Conservation (phyloP, 2,113 vertebrate genomes). For the Trochalopteron elliotii region DNA sequence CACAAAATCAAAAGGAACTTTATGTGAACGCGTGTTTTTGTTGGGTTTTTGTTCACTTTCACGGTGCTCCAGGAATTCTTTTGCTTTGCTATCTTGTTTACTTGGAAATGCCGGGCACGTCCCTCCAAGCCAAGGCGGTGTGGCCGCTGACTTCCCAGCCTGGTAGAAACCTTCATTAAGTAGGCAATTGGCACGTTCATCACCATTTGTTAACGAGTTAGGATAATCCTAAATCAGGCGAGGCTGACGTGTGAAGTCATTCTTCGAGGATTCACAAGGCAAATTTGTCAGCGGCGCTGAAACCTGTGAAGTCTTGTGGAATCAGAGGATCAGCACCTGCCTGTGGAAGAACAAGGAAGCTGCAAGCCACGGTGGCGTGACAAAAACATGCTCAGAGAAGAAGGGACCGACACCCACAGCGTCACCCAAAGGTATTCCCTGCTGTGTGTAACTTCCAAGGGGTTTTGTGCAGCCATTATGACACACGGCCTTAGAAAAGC, state of each 20-base stretch:
- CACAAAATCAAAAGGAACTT: slow-evolving; percentile 13
- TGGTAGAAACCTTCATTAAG: not conserved
- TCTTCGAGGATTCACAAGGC: not conserved
- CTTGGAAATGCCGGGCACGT: not conserved
- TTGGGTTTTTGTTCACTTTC: not conserved
- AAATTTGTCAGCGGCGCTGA: not conserved
- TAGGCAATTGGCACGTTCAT: not conserved
- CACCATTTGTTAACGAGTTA: not conserved
- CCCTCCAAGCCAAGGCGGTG: not conserved
- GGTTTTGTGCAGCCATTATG: rapidly evolving
- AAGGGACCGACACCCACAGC: not conserved
- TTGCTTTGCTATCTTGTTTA: not conserved
- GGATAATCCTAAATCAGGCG: not conserved
- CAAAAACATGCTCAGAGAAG: not conserved
- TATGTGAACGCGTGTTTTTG: not conserved
- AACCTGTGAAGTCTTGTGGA: not conserved
- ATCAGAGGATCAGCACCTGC: not conserved
- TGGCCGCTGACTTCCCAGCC: not conserved
- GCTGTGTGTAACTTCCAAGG: not conserved
- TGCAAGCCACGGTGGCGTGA: rapidly evolving
- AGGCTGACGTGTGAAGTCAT: not conserved
- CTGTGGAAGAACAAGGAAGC: not conserved
- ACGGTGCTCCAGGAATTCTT: not conserved
- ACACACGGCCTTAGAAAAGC: not conserved
- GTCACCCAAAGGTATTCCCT: not conserved